These are phyloP conservation scores for Bradysia coprophila DNA, from an alignment of 1,140 invertebrate genomes.

Conservation along the genomic window DNA sequence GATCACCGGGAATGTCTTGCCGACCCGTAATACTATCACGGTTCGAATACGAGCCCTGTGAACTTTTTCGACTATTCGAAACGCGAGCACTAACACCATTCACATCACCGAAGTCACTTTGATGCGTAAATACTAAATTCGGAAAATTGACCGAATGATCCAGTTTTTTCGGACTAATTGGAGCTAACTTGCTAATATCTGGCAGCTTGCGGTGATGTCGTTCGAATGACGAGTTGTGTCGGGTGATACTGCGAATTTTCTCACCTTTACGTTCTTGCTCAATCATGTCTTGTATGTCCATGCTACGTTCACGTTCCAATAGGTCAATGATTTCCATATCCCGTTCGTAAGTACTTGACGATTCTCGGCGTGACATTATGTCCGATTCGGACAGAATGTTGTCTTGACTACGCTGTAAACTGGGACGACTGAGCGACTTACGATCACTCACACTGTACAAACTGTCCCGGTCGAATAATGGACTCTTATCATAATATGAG, in stretches of 20 bases:
- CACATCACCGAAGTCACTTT: not conserved
- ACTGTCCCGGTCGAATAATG: not conserved
- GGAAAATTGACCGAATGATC: not conserved
- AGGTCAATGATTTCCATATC: conserved; percentile 22
- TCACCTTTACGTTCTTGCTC: conserved; percentile 13
- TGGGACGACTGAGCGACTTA: not conserved
- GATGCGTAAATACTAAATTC: conserved; percentile 1
- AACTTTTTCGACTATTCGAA: conserved; percentile 2
- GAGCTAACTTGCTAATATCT: not conserved
- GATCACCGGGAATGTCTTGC: not conserved
- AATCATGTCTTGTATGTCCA: conserved; percentile 20
- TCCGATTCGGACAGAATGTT: conserved; percentile 4
- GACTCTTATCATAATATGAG: not conserved
- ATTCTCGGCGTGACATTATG: conserved; percentile 12
- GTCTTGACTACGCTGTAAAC: not conserved
- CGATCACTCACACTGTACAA: not conserved
- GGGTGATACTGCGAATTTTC: not conserved
- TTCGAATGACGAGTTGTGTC: not conserved
- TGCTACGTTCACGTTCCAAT: conserved; percentile 20
- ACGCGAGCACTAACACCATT: not conserved
- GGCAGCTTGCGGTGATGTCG: not conserved
- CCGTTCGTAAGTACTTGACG: conserved; percentile 18
- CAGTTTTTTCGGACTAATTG: not conserved
- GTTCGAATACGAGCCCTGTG: not conserved
- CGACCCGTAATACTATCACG: not conserved